These are phyloP conservation scores for Holotrichia oblita DNA, from an alignment of 1,140 invertebrate genomes.

Conservation along the genomic window DNA sequence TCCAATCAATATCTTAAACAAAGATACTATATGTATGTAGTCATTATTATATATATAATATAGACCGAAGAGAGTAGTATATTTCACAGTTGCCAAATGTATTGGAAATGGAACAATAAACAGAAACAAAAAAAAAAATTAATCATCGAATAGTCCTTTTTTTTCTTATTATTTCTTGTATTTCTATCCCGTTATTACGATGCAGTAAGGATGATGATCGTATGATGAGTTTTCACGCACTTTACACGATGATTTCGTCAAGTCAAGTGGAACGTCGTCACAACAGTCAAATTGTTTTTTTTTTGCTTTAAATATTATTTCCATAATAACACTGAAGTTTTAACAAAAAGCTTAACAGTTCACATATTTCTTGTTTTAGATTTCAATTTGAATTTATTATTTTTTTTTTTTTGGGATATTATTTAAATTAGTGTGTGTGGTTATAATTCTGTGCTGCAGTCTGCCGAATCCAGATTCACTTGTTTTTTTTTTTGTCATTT, in stretches of 20 bases:
- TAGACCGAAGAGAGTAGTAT: constrained; percentile 28
- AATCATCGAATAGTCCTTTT: constrained; percentile 5
- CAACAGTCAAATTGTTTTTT: constrained; percentile 23
- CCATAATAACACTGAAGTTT: constrained; percentile 24
- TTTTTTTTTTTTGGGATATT: neutral
- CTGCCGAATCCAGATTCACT: constrained; percentile 25
- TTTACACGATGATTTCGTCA: constrained; percentile 16
- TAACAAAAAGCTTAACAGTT: constrained; percentile 31
- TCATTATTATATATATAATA: neutral
- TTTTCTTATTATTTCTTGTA: neutral
- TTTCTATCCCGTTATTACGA: neutral
- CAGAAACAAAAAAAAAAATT: constrained; percentile 7
- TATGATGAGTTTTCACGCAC: constrained; percentile 18
- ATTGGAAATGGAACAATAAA: constrained; percentile 5
- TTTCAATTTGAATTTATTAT: constrained; percentile 14
- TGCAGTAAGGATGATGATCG: neutral
- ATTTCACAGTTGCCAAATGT: constrained; percentile 21
- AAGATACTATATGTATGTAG: neutral
- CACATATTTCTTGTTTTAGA: constrained; percentile 9
- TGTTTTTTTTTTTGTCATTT: neutral
- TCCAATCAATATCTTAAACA: constrained; percentile 28
- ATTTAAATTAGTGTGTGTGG: constrained; percentile 26
- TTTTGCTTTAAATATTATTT: constrained; percentile 13
- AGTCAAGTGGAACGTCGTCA: constrained; percentile 23
- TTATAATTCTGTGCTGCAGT: neutral